phyloP scores from a whole-genome alignment of 2,797 vertebrate genomes.

The Huso huso region DNA sequence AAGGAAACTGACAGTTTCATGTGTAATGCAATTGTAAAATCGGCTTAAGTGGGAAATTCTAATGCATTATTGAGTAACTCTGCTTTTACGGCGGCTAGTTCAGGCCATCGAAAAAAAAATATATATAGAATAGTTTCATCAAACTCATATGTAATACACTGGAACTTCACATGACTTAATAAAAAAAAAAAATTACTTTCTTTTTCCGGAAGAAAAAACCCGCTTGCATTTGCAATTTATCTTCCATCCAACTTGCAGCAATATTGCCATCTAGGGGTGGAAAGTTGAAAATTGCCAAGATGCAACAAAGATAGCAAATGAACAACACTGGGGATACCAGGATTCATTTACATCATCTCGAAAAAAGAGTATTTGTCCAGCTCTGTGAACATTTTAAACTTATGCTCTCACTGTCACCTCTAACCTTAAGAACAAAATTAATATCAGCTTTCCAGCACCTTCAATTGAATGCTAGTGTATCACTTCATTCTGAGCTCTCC shows the following conservation, averaged over 20 bases:
- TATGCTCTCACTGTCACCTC: too few species aligned
- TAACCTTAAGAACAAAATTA: too few species aligned
- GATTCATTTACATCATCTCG: too few species aligned
- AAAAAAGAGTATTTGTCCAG: too few species aligned
- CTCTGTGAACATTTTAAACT: too few species aligned
- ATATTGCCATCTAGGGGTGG: slow-evolving; percentile 57
- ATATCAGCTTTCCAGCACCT: too few species aligned
- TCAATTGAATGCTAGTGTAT: too few species aligned
- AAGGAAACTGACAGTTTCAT: not conserved
- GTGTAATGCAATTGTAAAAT: slow-evolving; percentile 4
- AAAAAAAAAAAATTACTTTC: slow-evolving; percentile 11
- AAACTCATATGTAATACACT: slow-evolving; percentile 7
- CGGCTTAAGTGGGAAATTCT: not conserved
- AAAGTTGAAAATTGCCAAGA: not conserved
- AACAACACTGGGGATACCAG: too few species aligned
- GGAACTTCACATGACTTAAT: slow-evolving; percentile 12
- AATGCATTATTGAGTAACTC: slow-evolving; percentile 10
- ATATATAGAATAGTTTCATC: not conserved
- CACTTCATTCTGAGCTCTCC: too few species aligned
- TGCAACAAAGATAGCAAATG: too few species aligned
- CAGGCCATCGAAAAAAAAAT: too few species aligned
- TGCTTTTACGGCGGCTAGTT: not conserved
- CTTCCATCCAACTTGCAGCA: slow-evolving; percentile 38
- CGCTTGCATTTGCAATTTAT: not conserved
- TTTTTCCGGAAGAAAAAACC: not conserved